Percentiles rank a stretch among this genome's conserved stretches.
phyloP scores from a whole-genome alignment of 2,888 invertebrate species.

The Clostera curtula region DNA sequence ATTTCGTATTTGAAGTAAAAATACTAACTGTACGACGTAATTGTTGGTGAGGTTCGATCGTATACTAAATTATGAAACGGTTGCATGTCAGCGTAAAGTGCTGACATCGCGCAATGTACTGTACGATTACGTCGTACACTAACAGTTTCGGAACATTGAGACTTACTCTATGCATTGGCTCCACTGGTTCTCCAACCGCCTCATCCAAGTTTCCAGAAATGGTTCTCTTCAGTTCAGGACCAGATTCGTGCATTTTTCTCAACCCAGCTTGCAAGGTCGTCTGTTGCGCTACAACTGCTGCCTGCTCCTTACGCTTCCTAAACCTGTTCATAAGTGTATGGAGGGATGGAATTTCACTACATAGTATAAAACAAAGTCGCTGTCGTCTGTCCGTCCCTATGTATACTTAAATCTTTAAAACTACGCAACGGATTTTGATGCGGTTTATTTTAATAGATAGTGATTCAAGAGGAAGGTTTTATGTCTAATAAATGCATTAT shows the following conservation, averaged over 20 bases:
- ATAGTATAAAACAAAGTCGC: conserved; percentile 3
- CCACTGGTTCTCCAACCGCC: conserved; percentile 91
- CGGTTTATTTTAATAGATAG: too few species aligned
- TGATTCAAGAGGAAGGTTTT: too few species aligned
- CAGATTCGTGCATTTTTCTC: conserved; percentile 96
- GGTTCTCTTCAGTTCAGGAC: conserved; percentile 97
- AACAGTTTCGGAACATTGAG: background rate
- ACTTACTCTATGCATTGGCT: conserved; percentile 97
- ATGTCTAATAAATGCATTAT: too few species aligned
- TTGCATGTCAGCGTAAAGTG: too few species aligned
- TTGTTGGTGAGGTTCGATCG: too few species aligned
- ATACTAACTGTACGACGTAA: too few species aligned
- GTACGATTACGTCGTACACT: too few species aligned
- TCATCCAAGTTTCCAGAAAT: conserved; percentile 99
- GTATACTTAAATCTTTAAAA: conserved; percentile 1
- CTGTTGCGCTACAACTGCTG: conserved; percentile 63
- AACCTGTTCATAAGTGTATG: conserved; percentile 70
- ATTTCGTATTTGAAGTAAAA: too few species aligned
- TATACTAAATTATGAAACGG: too few species aligned
- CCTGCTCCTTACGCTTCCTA: conserved; percentile 95
- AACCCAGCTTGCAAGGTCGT: conserved; percentile 96
- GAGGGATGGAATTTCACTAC: conserved; percentile 7
- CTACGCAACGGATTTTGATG: too few species aligned
- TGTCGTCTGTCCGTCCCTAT: background rate
- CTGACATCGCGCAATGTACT: too few species aligned